Evolutionary conservation across 1,140 invertebrate species (phyloP), one percentile per base, ranked within the genome.

Genomic region (Semibalanus balanoides): DNA sequence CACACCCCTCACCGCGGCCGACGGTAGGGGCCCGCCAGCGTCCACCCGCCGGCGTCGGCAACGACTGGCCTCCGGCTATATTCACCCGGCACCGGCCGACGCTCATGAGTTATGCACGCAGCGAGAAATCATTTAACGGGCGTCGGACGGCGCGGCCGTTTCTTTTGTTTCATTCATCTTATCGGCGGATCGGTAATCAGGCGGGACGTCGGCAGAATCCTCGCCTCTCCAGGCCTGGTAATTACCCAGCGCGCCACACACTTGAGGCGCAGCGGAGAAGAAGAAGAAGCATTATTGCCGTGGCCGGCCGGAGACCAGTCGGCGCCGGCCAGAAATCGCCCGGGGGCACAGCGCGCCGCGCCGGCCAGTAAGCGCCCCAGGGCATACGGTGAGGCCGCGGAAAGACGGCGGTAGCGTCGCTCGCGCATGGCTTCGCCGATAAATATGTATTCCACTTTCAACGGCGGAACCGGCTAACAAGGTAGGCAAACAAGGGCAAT

Each of bases 131-230:
- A 64, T 64, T 64, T 64, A 64, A 64, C 51, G 51, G 51, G 1
- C 22, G 51, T 14, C 51, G 51, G 51, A 7, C 7, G 51, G 22
- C 51, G 22, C 22, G 11, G 14, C 22, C 51, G 51, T 64, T 64
- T 64, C 51, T 64, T 64, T 64, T 64, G 51, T 64, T 64, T 64
- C 51, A 64, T 64, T 64, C 51, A 64, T 64, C 51, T 64, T 64
- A 64, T 64, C 51, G 51, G 51, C 51, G 11, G 14, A 64, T 64
- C 51, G 51, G 51, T 25, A 64, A 64, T 64, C 51, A 64, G 51
- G 51, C 51, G 51, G 14, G 22, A 64, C 14, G 22, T 14, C 51
- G 51, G 14, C 9, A 25, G 22, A 64, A 64, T 64, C 51, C 51
- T 64, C 22, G 51, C 51, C 11, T 64, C 51, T 40, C 51, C 51